These are phyloP conservation scores for Aethes cnicana DNA, from an alignment of 2,888 invertebrate genomes.

Conservation along the genomic window DNA sequence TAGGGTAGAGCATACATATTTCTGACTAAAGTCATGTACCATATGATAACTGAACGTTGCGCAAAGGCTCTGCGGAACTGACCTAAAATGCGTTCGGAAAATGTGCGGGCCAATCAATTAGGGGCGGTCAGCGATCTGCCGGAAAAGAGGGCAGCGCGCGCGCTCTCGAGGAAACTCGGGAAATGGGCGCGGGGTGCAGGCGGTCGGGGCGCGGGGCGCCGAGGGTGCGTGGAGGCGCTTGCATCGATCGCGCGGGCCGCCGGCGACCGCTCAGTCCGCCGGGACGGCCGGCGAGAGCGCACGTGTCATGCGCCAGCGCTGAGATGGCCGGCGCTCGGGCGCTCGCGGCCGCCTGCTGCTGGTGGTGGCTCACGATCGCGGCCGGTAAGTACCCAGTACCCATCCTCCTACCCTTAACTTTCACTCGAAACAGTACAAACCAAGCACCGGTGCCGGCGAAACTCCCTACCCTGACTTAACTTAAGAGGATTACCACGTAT, in stretches of 20 bases:
- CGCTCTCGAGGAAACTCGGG: slow-evolving; percentile 81
- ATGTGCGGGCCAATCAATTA: slow-evolving; percentile 79
- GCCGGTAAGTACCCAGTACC: slow-evolving; percentile 77
- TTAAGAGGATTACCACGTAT: slow-evolving; percentile 29
- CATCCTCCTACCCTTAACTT: neutral
- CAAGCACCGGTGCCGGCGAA: neutral
- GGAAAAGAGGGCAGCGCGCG: slow-evolving; percentile 82
- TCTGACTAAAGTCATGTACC: neutral
- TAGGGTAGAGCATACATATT: no score
- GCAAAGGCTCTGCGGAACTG: slow-evolving; percentile 70
- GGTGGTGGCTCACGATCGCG: slow-evolving; percentile 80
- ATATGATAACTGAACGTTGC: slow-evolving; percentile 35
- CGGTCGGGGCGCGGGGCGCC: slow-evolving; percentile 51
- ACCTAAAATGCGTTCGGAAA: slow-evolving; percentile 78
- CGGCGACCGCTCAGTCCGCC: slow-evolving; percentile 67
- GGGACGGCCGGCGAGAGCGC: slow-evolving; percentile 82
- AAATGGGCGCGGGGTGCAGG: slow-evolving; percentile 65
- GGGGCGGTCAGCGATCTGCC: slow-evolving; percentile 80
- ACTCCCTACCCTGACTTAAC: neutral
- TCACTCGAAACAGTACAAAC: neutral
- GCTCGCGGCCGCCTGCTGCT: slow-evolving; percentile 80
- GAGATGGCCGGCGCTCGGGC: slow-evolving; percentile 82
- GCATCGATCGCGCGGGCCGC: slow-evolving; percentile 59
- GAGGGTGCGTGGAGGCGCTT: slow-evolving; percentile 73
- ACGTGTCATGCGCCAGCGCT: slow-evolving; percentile 80